A percentile compares a stretch with the other conserved stretches of the same genome.
These are phyloP conservation scores for Morone saxatilis DNA, from an alignment of 2,113 vertebrate species.

Conservation along the genomic window DNA sequence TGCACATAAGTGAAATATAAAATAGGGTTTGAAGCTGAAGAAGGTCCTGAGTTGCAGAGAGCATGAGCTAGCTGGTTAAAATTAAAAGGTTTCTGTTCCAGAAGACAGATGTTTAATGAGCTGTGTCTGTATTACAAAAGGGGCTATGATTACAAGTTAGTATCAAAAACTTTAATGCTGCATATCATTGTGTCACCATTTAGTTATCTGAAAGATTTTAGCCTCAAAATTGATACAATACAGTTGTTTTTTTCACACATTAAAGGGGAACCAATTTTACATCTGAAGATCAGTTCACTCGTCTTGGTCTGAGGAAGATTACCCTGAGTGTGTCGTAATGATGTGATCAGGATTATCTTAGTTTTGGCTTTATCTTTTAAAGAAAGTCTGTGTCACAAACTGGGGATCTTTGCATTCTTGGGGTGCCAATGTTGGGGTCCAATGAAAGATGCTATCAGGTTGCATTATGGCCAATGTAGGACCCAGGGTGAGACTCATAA, in stretches of 20 bases:
- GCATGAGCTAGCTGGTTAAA: not conserved
- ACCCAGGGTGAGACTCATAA: too few species aligned
- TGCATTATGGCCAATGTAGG: too few species aligned
- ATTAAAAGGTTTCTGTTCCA: not conserved
- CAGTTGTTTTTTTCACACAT: not conserved
- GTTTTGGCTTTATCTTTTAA: not conserved
- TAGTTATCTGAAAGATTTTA: not conserved
- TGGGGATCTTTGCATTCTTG: not conserved
- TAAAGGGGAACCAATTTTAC: not conserved
- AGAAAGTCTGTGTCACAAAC: not conserved
- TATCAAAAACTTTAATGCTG: not conserved
- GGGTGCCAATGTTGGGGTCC: too few species aligned
- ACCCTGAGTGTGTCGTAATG: not conserved
- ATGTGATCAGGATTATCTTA: not conserved
- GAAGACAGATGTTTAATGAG: not conserved
- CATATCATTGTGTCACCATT: not conserved
- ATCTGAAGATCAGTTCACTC: not conserved
- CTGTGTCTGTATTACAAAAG: not conserved
- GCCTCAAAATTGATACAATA: not conserved
- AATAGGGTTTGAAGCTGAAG: not conserved
- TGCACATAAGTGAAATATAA: not conserved
- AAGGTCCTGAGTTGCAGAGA: not conserved
- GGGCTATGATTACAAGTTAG: not conserved
- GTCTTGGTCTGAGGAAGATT: not conserved
- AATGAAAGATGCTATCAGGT: too few species aligned